These are phyloP conservation scores for Neelides sp. DNA, from an alignment of 1,140 invertebrate species.

Conservation along the genomic window DNA sequence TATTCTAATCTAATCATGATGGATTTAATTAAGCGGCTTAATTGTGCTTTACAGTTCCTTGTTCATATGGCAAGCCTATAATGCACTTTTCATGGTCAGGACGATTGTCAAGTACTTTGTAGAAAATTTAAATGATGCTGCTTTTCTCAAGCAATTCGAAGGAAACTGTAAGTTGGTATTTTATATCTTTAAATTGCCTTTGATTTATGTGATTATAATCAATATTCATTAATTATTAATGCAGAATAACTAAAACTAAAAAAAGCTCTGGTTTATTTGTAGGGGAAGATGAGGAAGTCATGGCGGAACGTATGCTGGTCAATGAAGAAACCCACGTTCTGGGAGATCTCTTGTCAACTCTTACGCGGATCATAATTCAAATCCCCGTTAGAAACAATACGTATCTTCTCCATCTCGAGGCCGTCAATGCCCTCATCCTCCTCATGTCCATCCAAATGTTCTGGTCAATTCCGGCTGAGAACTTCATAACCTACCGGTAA, in stretches of 20 bases:
- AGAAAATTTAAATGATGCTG: constrained; percentile 59
- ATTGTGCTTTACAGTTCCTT: constrained; percentile 62
- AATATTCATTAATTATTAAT: neutral
- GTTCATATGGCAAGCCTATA: constrained; percentile 88
- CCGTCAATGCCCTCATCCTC: constrained; percentile 71
- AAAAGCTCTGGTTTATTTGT: neutral
- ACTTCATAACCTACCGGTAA: constrained; percentile 51
- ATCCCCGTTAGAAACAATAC: constrained; percentile 69
- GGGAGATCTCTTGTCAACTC: constrained; percentile 50
- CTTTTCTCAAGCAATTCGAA: constrained; percentile 59
- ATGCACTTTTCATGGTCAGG: constrained; percentile 80
- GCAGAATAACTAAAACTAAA: neutral
- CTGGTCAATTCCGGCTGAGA: constrained; percentile 49
- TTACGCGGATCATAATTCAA: constrained; percentile 63
- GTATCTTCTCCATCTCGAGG: constrained; percentile 74
- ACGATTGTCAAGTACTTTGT: constrained; percentile 80
- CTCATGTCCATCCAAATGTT: constrained; percentile 81
- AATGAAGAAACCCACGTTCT: constrained; percentile 31
- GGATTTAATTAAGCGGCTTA: constrained; percentile 4
- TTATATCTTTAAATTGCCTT: neutral
- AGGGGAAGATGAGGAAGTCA: neutral
- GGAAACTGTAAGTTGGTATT: constrained; percentile 32
- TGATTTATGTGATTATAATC: neutral
- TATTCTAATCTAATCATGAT: constrained; percentile 7
- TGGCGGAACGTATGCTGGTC: neutral